phyloP scores from a whole-genome alignment of 1,140 invertebrate species.

The Hesperophylax magnus region DNA sequence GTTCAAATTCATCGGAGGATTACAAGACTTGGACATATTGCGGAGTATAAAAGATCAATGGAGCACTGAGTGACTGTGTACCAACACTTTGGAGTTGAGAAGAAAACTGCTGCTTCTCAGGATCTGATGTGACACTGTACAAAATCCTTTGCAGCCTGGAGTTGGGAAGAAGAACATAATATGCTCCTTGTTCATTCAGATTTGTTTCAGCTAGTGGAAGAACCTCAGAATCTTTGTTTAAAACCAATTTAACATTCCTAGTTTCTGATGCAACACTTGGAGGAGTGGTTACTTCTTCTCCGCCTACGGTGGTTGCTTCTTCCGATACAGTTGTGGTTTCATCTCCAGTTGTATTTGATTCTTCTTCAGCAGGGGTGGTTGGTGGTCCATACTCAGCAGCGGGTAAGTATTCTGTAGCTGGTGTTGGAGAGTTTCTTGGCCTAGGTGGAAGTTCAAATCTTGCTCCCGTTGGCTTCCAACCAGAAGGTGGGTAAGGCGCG shows the following conservation, averaged over 20 bases:
- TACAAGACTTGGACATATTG: slow-evolving; percentile 37
- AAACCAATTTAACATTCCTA: not conserved
- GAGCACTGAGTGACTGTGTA: slow-evolving; percentile 24
- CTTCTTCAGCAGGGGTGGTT: not conserved
- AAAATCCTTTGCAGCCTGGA: slow-evolving; percentile 46
- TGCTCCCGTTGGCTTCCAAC: slow-evolving; percentile 61
- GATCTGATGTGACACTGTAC: slow-evolving; percentile 45
- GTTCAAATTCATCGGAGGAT: not conserved
- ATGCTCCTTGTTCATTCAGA: slow-evolving; percentile 37
- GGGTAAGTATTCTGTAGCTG: slow-evolving; percentile 36
- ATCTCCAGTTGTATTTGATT: not conserved
- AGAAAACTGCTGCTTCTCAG: slow-evolving; percentile 43
- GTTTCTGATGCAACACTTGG: slow-evolving; percentile 28
- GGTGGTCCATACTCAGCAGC: slow-evolving; percentile 37
- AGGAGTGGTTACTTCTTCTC: not conserved
- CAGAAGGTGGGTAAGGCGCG: slow-evolving; percentile 66
- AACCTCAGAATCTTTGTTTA: not conserved
- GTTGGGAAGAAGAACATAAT: slow-evolving; percentile 48
- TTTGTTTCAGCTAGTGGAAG: not conserved
- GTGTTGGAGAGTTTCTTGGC: slow-evolving; percentile 59
- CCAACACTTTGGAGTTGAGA: slow-evolving; percentile 39
- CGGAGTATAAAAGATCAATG: slow-evolving; percentile 44
- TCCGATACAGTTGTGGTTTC: slow-evolving; percentile 31
- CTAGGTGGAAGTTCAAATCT: slow-evolving; percentile 63
- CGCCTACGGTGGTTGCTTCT: slow-evolving; percentile 10